phyloP scores from a whole-genome alignment of 37 sponge, comb jelly and placozoan species.

The Petrosia ficiformis region DNA sequence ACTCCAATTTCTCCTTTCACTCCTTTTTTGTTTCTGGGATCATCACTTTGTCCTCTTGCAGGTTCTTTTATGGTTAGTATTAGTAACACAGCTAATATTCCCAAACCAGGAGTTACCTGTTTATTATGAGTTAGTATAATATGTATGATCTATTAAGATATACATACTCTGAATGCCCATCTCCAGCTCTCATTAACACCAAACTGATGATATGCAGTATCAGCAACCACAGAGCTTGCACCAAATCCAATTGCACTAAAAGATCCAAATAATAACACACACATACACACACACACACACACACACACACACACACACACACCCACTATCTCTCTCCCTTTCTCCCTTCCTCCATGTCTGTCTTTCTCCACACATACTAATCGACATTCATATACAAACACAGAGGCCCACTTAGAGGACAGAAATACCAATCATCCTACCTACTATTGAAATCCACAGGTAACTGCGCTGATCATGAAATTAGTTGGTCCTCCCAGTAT shows the following conservation, averaged over 20 bases:
- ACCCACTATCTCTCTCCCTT: too few relatives aligned
- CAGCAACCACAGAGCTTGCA: slow-evolving; percentile 57
- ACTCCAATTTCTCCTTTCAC: slow-evolving; percentile 62
- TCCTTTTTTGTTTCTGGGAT: slow-evolving; percentile 18
- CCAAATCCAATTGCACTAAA: slow-evolving; percentile 90
- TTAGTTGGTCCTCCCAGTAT: too few relatives aligned
- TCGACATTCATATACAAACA: too few relatives aligned
- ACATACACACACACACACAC: too few relatives aligned
- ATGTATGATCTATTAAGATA: neutral
- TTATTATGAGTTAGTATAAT: too few relatives aligned
- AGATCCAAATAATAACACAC: neutral
- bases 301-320: too few relatives aligned
- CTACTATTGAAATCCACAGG: too few relatives aligned
- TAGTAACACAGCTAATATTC: slow-evolving; percentile 67
- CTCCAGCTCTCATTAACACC: slow-evolving; percentile 71
- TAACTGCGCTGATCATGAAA: too few relatives aligned
- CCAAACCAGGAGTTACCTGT: slow-evolving; percentile 86
- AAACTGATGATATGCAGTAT: slow-evolving; percentile 7
- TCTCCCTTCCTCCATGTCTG: too few relatives aligned
- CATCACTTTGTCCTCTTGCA: slow-evolving; percentile 73
- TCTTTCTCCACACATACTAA: too few relatives aligned
- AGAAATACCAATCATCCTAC: too few relatives aligned
- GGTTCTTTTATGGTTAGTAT: slow-evolving; percentile 81
- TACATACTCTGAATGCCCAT: slow-evolving; percentile 93
- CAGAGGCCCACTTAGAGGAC: too few relatives aligned